Evolutionary conservation across 2,113 vertebrate genomes (phyloP), one percentile per base, ranked within the genome.

Genomic region (Pseudorectes ferrugineus): DNA sequence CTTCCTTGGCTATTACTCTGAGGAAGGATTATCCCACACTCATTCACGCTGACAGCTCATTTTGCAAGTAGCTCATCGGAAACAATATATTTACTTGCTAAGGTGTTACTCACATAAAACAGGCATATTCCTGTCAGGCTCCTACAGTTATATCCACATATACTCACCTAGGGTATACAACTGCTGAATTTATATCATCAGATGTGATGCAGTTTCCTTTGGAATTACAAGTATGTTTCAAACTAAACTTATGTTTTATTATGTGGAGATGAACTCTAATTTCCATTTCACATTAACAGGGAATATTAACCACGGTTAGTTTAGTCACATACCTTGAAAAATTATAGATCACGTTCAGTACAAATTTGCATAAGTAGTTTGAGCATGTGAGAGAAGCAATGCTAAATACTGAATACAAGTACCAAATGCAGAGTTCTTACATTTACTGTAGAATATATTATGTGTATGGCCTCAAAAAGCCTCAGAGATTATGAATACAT

Each of bases 401-500:
- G 71, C 82, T 92, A 80, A 94, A 85, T 85, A 45, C 85, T 10
- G 46, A 93, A 67, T 22, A 35, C 58, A 80, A 94, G 95, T 33
- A 66, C 36, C 42, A 35, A 94, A 95, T 38, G 63, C 51, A 2
- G 92, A 92, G 72, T 68, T 88, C 74, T 88, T 91, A 71, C 61
- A 78, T 70, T 89, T 77, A 63, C 92, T 85, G 92, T 66, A 38
- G 57, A 92, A 91, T n/a, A 81, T 19, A 46, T 89, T 92, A 92
- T 6, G 48, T 63, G 88, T 38, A 90, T 21, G 91, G 94, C 95
- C 95, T 96, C 85, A 95, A 92, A 97, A 95, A 97, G 68, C 96
- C 96, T 94, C 65, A 43, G 90, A 97, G 95, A 96, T 94, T 88
- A 93, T 21, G 79, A 92, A 94, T 77, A 86, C 88, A 79, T 73